Evolutionary conservation across 2,113 vertebrate species (phyloP).

Genomic region (Atherinomorus stipes): DNA sequence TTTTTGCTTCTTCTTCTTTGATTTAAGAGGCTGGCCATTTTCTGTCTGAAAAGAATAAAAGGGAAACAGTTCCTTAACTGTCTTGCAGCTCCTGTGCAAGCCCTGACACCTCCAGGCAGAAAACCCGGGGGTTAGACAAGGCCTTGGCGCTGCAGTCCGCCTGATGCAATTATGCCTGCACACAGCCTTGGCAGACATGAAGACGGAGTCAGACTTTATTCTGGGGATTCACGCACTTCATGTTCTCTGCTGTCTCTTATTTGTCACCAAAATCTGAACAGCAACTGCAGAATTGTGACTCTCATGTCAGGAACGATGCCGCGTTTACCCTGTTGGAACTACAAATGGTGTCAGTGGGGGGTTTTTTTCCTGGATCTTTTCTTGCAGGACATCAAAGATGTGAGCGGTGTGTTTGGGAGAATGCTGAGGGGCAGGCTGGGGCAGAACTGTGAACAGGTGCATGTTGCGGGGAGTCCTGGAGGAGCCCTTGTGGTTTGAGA

Average conservation of each 20-base stretch:
- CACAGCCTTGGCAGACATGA: slow-evolving; percentile 41
- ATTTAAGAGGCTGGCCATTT: background rate
- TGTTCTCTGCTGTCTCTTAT: background rate
- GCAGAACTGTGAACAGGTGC: slow-evolving; percentile 72
- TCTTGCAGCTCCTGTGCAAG: slow-evolving; percentile 48
- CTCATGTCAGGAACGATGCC: background rate
- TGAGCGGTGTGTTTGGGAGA: slow-evolving; percentile 19
- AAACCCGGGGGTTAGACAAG: slow-evolving; percentile 64
- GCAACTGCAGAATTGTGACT: slow-evolving; percentile 2
- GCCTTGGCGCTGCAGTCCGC: slow-evolving; percentile 62
- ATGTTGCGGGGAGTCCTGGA: slow-evolving; percentile 58
- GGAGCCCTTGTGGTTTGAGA: slow-evolving; percentile 44
- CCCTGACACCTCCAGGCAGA: slow-evolving; percentile 63
- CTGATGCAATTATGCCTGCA: slow-evolving; percentile 52
- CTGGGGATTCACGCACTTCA: slow-evolving; percentile 55
- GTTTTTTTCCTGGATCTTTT: background rate
- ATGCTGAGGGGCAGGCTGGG: slow-evolving; percentile 50
- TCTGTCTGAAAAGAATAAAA: slow-evolving; percentile 28
- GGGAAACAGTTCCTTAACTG: slow-evolving; percentile 41
- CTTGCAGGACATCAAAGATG: slow-evolving; percentile 40
- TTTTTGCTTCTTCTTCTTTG: background rate
- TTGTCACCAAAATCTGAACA: slow-evolving; percentile 24
- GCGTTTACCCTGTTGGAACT: slow-evolving; percentile 6
- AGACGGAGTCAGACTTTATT: slow-evolving; percentile 36
- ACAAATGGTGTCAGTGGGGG: slow-evolving; percentile 10